These are phyloP conservation scores for Trissolcus japonicus DNA, from an alignment of 2,888 invertebrate species.

Conservation along the genomic window DNA sequence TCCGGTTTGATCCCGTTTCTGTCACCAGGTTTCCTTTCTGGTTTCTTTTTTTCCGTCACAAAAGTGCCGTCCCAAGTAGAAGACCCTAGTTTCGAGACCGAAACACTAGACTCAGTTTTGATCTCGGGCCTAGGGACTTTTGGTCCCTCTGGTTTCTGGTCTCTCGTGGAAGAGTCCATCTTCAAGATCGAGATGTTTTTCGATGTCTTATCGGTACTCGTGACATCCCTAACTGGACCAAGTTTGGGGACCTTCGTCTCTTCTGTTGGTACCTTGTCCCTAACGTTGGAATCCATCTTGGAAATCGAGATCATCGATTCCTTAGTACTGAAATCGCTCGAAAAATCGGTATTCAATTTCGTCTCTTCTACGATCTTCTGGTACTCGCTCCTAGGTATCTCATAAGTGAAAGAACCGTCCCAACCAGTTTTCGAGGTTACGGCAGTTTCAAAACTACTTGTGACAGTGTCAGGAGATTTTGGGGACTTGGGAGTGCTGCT, in stretches of 20 bases:
- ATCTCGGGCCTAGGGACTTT: constrained; percentile 45
- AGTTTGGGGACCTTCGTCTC: background rate
- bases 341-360: background rate
- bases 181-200: too few species aligned
- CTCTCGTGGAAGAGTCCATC: too few species aligned
- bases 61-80: constrained; percentile 71
- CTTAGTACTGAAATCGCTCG: background rate
- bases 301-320: background rate
- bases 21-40: constrained; percentile 43
- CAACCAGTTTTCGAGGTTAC: constrained; percentile 60
- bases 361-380: background rate
- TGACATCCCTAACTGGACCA: too few species aligned
- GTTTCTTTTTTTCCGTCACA: constrained; percentile 47
- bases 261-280: background rate
- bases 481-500: background rate
- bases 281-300: background rate
- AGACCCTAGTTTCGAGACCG: constrained; percentile 59
- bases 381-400: constrained; percentile 58
- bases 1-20: background rate
- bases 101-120: constrained; percentile 47
- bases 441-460: constrained; percentile 57
- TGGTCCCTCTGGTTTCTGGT: background rate
- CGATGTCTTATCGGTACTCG: background rate
- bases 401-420: constrained; percentile 68
- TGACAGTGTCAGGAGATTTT: background rate